Evolutionary conservation across 2,888 invertebrate species (phyloP), one percentile per base, ranked within the genome.

Genomic region (Hirtodrosophila alboralis): DNA sequence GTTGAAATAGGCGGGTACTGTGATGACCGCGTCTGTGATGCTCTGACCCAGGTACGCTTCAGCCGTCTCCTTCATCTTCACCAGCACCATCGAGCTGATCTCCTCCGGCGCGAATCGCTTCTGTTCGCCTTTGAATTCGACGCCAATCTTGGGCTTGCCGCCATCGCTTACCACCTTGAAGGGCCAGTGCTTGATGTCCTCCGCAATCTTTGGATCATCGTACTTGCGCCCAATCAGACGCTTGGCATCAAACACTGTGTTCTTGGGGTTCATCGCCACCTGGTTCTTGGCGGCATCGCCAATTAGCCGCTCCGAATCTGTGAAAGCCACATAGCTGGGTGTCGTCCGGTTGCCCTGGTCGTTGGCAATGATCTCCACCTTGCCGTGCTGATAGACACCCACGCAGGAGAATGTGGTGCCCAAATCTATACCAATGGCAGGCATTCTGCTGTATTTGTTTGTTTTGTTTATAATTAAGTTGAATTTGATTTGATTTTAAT

Each of bases 131-230:
- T 97, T 97, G 92, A 96, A 97, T 67, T 95, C 92, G 36, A 96
- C 96, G 89, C 95, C 92, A 74, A 96, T 94, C 91, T 95, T 96
- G 64, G 96, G 96, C 91, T 95, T 96, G 44, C 95, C 94, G 60
- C 93, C 93, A 88, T 95, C 95, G 89, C 93, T 95, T 86, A 95
- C 91, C 5, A 97, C 96, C 89, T 95, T 96, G 89, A 98, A 98
- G 40, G 98, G 97, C 95, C 97, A 98, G 91, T 96, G 96, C 91
- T 97, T 96, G 93, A 97, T 95, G 90, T 98, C 97, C 52, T 93
- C 94, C 91, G 97, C 97, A 49, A 98, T 96, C 18, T 96, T 95
- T 38, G 92, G 91, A 91, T 97, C 97, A 79, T 95, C 95, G 90
- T 95, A 98, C 84, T 95, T 95, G 85, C 98, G 95, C 51, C 98